Evolutionary conservation across 2,888 invertebrate genomes (phyloP).

Genomic region (Drosophila barbarae): DNA sequence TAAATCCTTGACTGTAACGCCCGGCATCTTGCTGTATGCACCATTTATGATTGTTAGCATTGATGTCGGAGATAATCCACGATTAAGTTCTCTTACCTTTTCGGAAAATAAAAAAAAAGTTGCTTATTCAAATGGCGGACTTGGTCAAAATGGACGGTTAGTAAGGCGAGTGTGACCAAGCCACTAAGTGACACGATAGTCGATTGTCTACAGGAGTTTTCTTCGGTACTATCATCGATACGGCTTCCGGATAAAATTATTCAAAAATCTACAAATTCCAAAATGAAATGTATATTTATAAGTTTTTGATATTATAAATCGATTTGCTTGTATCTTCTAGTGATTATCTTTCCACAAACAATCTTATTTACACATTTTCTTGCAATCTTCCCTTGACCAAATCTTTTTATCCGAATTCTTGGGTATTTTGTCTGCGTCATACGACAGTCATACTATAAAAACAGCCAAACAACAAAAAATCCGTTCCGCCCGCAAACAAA

Average conservation of each 20-base stretch:
- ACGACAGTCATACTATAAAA: not conserved
- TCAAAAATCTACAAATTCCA: too few relatives aligned
- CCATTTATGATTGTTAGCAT: not conserved
- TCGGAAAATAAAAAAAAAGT: not conserved
- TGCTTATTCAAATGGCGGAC: not conserved
- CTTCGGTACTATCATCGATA: too few relatives aligned
- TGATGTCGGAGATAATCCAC: not conserved
- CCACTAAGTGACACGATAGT: too few relatives aligned
- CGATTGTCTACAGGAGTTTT: too few relatives aligned
- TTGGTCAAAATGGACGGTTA: conserved; percentile 17
- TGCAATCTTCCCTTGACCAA: too few relatives aligned
- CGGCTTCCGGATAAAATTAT: not conserved
- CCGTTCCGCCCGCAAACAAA: conserved; percentile 16
- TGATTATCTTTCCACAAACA: too few relatives aligned
- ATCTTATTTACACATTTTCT: not conserved
- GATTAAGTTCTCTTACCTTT: conserved; percentile 9
- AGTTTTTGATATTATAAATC: too few relatives aligned
- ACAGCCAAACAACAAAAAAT: conserved; percentile 28
- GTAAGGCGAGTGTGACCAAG: not conserved
- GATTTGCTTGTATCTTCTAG: too few relatives aligned
- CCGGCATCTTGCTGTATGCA: conserved; percentile 85
- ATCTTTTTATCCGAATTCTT: too few relatives aligned
- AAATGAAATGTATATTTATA: too few relatives aligned
- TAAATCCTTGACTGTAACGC: conserved; percentile 97
- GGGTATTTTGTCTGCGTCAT: not conserved